Evolutionary conservation across 1,140 invertebrate genomes (phyloP).

Genomic region (Pissodes strobi): DNA sequence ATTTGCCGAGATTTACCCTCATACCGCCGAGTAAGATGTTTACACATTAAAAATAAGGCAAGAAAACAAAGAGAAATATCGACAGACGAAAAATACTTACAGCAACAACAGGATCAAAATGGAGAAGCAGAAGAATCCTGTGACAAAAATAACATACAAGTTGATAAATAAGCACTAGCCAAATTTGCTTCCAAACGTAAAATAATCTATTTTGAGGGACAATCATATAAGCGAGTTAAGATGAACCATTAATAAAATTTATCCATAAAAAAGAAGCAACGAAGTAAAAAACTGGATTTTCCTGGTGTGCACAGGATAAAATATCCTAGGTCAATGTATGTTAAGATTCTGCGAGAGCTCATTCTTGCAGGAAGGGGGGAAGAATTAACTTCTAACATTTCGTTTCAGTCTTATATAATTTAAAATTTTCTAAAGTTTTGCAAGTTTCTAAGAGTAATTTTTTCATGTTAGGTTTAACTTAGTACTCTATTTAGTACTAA

Average conservation of each 20-base stretch:
- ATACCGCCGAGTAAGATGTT: too few relatives aligned
- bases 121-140: background rate
- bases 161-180: background rate
- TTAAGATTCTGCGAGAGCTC: background rate
- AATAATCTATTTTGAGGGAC: background rate
- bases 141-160: background rate
- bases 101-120: background rate
- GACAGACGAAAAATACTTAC: too few relatives aligned
- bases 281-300: background rate
- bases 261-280: background rate
- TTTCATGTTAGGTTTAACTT: background rate
- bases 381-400: background rate
- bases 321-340: background rate
- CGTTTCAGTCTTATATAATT: background rate
- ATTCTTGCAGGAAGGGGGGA: background rate
- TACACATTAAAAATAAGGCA: too few relatives aligned
- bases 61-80: too few relatives aligned
- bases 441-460: background rate
- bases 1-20: too few relatives aligned
- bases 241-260: background rate
- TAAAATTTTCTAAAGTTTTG: background rate
- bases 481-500: too few relatives aligned
- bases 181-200: background rate
- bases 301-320: background rate
- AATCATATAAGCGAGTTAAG: background rate